These are phyloP conservation scores for silkworm (Bombyx mori) DNA, from an alignment of 1,140 invertebrate species.

Conservation along the genomic window DNA sequence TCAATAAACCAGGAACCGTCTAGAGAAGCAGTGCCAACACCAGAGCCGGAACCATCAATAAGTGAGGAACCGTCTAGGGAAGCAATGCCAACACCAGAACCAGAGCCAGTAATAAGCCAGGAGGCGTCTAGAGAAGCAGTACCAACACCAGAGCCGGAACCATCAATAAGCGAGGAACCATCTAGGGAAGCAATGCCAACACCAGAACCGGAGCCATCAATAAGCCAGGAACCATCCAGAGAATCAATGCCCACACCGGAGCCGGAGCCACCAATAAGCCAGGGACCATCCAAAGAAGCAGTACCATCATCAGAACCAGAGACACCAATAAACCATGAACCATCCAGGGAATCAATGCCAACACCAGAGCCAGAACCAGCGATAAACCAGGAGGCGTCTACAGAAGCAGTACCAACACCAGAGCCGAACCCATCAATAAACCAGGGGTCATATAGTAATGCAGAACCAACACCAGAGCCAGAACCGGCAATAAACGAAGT, in stretches of 20 bases:
- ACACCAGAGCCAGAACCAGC: conserved; percentile 22
- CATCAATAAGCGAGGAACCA: conserved; percentile 17
- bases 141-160: conserved; percentile 22
- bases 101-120: conserved; percentile 25
- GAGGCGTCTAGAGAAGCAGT: conserved; percentile 31
- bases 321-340: conserved; percentile 18
- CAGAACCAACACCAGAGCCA: conserved; percentile 10
- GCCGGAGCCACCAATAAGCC: conserved; percentile 22
- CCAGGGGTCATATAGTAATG: neutral
- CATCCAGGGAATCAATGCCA: conserved; percentile 25
- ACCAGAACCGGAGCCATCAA: conserved; percentile 22
- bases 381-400: conserved; percentile 5
- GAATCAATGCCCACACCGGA: conserved; percentile 26
- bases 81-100: conserved; percentile 23
- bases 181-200: conserved; percentile 17
- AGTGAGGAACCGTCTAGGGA: neutral
- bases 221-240: conserved; percentile 24
- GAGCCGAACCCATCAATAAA: conserved; percentile 20
- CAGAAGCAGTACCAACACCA: conserved; percentile 7
- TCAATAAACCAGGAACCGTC: conserved; percentile 27
- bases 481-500: neutral
- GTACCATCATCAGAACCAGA: conserved; percentile 23
- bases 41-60: conserved; percentile 18
- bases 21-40: conserved; percentile 25
- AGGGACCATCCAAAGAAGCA: conserved; percentile 17